Evolutionary conservation across 2,797 vertebrate genomes (phyloP), one percentile per base, ranked within the genome.

Genomic region (Falco rusticolus): DNA sequence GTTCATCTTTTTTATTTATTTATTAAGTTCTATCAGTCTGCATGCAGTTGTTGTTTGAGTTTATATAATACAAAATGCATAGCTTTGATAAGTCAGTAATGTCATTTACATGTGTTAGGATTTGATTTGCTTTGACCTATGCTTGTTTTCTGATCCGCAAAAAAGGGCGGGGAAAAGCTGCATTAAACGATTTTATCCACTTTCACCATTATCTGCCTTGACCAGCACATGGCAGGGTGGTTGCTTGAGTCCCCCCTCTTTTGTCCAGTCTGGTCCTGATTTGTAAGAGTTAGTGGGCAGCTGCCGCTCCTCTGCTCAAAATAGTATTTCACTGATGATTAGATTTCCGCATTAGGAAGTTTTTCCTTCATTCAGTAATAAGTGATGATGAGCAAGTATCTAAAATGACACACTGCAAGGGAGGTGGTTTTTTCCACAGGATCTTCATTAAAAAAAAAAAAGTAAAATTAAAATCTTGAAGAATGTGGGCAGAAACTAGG

Each of bases 331-430:
- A 47, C 0, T 76, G 64, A 33, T 53, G 19, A n/a, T 78, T 86
- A 33, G 34, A 78, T 70, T 63, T 37, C 64, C 86, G 57, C 47
- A 45, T 87, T 71, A 71, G 51, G 39, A 84, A 78, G 64, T 59
- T 81, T 59, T 95, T 72, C 43, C 60, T 93, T 88, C 59, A 50
- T 90, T 96, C 74, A 93, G 69, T 77, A 83, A 64, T 66, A 87
- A 93, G 24, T 64, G 81, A 51, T 76, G 90, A 77, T 92, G 88
- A 93, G 68, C 90, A 86, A 78, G 78, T 65, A 70, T 71, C 87
- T 91, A 25, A 93, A 91, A 72, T 90, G 71, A 92, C 75, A 84
- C 16, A 13, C 43, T 84, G 71, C 39, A 92, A 90, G 71, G 78
- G 90, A 91, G 92, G 60, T 79, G 70, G 51, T 77, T 69, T 82